A percentile compares a stretch with the other conserved stretches of the same genome.
Evolutionary conservation across 2,888 invertebrate species (phyloP).

Genomic region (Iselma pallidipennis): DNA sequence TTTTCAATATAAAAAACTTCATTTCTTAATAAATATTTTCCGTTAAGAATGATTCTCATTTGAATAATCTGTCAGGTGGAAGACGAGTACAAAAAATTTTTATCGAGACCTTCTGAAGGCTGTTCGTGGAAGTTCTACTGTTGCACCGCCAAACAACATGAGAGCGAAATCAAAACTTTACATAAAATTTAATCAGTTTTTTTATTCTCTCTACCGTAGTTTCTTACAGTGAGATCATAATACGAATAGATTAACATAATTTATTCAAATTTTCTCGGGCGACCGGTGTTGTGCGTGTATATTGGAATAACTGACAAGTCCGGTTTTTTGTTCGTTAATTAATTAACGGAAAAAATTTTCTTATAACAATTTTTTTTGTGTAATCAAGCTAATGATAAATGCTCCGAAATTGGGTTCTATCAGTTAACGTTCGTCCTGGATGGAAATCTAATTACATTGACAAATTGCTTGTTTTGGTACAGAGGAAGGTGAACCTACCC

Average conservation of each 20-base stretch:
- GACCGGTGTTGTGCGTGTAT: not conserved
- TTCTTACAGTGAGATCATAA: not conserved
- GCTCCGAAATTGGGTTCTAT: not conserved
- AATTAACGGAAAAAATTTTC: too few relatives aligned
- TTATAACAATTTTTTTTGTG: too few relatives aligned
- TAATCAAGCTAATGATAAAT: too few relatives aligned
- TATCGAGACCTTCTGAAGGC: not conserved
- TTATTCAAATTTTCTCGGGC: not conserved
- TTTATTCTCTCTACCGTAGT: not conserved
- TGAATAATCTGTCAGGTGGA: not conserved
- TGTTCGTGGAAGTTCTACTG: too few relatives aligned
- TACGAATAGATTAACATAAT: not conserved
- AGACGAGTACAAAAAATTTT: not conserved
- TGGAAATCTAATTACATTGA: slow-evolving; percentile 10
- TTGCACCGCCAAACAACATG: too few relatives aligned
- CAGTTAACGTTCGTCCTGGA: not conserved
- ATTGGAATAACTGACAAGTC: not conserved
- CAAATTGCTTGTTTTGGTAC: slow-evolving; percentile 4
- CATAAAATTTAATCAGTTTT: too few relatives aligned
- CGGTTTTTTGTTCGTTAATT: too few relatives aligned
- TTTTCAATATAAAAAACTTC: too few relatives aligned
- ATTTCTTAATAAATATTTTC: too few relatives aligned
- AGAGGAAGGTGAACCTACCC: slow-evolving; percentile 1
- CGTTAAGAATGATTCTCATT: not conserved
- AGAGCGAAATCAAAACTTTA: too few relatives aligned